Evolutionary conservation across 2,888 invertebrate genomes (phyloP).

Genomic region (Bellardia bayeri): DNA sequence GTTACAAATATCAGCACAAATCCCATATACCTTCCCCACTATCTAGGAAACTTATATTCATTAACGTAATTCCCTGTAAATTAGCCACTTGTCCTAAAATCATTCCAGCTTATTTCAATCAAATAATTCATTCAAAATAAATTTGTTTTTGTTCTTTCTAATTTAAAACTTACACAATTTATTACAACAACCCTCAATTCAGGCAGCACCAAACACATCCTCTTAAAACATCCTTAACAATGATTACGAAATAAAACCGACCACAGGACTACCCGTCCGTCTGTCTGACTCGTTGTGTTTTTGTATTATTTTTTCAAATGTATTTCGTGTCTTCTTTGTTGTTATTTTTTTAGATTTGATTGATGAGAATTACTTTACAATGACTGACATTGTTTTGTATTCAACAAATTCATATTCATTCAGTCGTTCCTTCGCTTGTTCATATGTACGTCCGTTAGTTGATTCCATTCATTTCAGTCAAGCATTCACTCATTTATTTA

Average conservation of each 20-base stretch:
- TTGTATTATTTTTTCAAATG: constrained; percentile 34
- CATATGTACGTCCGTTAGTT: not conserved
- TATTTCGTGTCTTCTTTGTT: constrained; percentile 25
- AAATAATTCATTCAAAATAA: not conserved
- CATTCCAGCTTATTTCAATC: not conserved
- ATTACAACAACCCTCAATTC: constrained; percentile 26
- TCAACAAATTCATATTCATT: constrained; percentile 66
- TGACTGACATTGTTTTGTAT: constrained; percentile 71
- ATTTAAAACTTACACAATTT: not conserved
- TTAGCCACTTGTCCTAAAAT: not conserved
- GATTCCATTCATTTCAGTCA: constrained; percentile 19
- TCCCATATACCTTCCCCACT: too few relatives aligned
- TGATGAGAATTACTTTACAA: constrained; percentile 74
- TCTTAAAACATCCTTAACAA: constrained; percentile 26
- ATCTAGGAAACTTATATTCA: not conserved
- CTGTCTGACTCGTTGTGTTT: not conserved
- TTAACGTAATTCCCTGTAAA: not conserved
- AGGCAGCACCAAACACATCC: not conserved
- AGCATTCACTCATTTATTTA: constrained; percentile 49
- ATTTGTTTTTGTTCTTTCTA: not conserved
- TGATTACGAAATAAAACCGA: constrained; percentile 26
- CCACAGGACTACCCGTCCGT: constrained; percentile 31
- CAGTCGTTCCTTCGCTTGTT: constrained; percentile 50
- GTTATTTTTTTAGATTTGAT: constrained; percentile 62
- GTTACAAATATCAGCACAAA: too few relatives aligned